Base-by-base conservation (phyloP, 2,888 invertebrate species). In the Sinelater perroti region DNA sequence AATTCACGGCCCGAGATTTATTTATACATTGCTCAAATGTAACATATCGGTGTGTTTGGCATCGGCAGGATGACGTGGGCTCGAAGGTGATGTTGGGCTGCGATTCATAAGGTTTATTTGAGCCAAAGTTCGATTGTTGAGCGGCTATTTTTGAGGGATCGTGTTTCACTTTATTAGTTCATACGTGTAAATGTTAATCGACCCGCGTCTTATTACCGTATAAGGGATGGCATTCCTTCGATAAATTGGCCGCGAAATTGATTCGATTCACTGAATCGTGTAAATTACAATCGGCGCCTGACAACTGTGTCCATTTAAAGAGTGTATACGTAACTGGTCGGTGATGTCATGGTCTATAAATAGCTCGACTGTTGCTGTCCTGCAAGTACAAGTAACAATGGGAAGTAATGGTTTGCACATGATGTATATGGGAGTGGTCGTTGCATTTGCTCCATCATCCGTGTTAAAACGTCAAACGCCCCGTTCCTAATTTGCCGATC, bases 281-380 rank as follows among this genome's bases (percentile, higher is more conserved):
- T 57, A 55, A 78, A 75, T 77, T 78, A 50, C 62, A 62, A 53
- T 58, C 56, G 60, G 57, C 62, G 40, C 40, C 40, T 40, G 40
- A 40, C 40, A 40, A 40, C 40, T 40, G 24, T 40, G 40, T 40
- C 82, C 82, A 82, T 82, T 82, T 82, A 82, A 80, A 40, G 40
- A 40, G 80, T 79, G 81, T 81, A 80, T 81, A 81, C 82, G 81
- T 81, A 81, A 81, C 78, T 20, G 8, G 40, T 40, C 13, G 79
- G 79, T 83, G 83, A 83, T 83, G 83, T 83, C 83, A 83, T 49
- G 81, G 78, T 79, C 80, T 80, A 80, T 81, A 83, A 83, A 83
- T 83, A 83, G 82, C 21, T 2, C 14, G 26, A 24, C 40, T 40
- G 24, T 16, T 35, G 6, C 17, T 35, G 35, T 75, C 75, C 52